Evolutionary conservation across 2,888 invertebrate species (phyloP).

Genomic region (Plusia festucae): DNA sequence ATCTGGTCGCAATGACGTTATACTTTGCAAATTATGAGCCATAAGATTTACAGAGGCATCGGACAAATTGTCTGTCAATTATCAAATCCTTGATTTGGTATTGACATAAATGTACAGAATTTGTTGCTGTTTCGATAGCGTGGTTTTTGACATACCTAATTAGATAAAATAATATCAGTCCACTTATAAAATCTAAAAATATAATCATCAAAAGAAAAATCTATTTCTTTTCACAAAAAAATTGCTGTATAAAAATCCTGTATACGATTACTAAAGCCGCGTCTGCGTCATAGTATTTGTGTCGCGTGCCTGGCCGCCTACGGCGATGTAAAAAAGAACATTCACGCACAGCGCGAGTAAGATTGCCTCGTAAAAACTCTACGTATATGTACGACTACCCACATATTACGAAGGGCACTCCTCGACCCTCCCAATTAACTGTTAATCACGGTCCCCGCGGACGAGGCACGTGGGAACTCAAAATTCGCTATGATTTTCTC

Average conservation of each 20-base stretch:
- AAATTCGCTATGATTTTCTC: constrained; percentile 60
- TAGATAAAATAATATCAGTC: no score
- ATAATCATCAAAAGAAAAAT: no score
- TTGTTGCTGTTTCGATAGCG: no score
- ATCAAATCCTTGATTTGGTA: no score
- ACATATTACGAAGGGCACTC: constrained; percentile 57
- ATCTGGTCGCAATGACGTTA: no score
- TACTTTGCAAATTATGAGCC: no score
- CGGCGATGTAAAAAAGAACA: constrained; percentile 81
- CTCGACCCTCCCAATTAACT: constrained; percentile 69
- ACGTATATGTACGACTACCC: constrained; percentile 60
- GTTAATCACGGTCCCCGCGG: constrained; percentile 66
- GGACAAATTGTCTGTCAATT: no score
- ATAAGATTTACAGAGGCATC: no score
- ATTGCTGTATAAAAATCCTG: background rate
- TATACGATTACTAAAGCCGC: constrained; percentile 5
- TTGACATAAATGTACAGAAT: no score
- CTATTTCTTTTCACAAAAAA: no score
- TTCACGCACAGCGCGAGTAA: constrained; percentile 79
- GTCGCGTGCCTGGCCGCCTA: constrained; percentile 67
- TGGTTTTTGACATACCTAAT: no score
- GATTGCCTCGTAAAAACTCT: constrained; percentile 83
- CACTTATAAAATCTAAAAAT: no score
- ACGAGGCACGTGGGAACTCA: constrained; percentile 53
- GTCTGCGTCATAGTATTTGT: constrained; percentile 68